Evolutionary conservation across 2,113 vertebrate genomes (phyloP).

Genomic region (Ardeotis arabs): DNA sequence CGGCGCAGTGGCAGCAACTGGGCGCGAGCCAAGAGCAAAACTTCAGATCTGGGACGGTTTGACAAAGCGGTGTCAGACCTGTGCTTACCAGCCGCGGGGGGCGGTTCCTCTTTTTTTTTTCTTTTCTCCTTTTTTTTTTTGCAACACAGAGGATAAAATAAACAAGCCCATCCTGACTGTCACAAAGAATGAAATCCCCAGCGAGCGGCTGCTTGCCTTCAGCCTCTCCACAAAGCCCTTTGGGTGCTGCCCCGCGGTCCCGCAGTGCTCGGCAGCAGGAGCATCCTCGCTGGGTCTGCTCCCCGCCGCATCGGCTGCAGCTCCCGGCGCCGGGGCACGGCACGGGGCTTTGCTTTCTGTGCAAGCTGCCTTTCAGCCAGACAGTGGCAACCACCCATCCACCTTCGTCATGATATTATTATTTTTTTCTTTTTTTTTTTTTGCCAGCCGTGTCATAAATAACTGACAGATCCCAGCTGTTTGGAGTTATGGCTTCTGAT

Average conservation of each 20-base stretch:
- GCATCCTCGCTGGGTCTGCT: not conserved
- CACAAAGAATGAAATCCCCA: not conserved
- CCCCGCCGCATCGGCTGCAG: not conserved
- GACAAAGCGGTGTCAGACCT: not conserved
- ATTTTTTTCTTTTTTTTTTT: not conserved
- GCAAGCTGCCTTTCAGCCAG: not conserved
- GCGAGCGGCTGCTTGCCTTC: not conserved
- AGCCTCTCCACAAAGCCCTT: not conserved
- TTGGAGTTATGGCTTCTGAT: conserved; percentile 77
- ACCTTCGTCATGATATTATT: not conserved
- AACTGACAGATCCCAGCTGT: conserved; percentile 82
- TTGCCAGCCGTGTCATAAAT: conserved; percentile 44
- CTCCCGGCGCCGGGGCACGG: not conserved
- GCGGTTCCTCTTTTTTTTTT: no score
- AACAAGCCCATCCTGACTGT: not conserved
- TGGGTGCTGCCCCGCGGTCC: rapidly evolving
- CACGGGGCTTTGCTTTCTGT: not conserved
- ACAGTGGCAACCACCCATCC: conserved; percentile 11
- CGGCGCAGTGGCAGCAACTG: not conserved
- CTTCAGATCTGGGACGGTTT: not conserved
- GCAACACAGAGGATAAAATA: not conserved
- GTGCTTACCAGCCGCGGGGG: not conserved
- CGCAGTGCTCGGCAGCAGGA: not conserved
- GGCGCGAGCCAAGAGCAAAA: not conserved
- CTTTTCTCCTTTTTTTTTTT: not conserved